These are phyloP conservation scores for Vanessa cardui DNA, from an alignment of 2,888 invertebrate species.

Conservation along the genomic window DNA sequence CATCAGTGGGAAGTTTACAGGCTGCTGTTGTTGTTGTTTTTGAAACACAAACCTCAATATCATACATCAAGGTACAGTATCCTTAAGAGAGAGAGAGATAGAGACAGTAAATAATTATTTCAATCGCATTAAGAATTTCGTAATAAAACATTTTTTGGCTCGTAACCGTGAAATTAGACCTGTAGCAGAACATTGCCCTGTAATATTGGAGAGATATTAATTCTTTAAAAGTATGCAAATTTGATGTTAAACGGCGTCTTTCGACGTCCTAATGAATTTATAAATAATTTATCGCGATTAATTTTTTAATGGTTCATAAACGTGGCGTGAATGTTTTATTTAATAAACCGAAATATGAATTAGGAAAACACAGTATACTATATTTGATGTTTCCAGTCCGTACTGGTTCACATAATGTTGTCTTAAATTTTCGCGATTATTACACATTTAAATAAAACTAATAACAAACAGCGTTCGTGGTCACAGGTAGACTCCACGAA, in stretches of 20 bases:
- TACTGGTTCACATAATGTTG: no score
- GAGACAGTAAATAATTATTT: not conserved
- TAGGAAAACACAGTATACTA: not conserved
- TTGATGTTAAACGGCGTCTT: constrained; percentile 26
- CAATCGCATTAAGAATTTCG: constrained; percentile 8
- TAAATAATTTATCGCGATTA: constrained; percentile 7
- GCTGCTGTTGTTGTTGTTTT: no score
- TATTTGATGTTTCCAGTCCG: no score
- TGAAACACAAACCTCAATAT: no score
- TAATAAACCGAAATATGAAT: not conserved
- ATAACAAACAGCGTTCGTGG: no score
- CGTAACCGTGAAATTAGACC: constrained; percentile 22
- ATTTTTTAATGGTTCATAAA: constrained; percentile 3
- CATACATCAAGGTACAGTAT: no score
- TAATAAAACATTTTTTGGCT: constrained; percentile 18
- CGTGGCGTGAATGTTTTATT: not conserved
- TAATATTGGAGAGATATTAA: constrained; percentile 31
- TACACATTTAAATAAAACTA: no score
- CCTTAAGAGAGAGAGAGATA: no score
- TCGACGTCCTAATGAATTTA: constrained; percentile 15
- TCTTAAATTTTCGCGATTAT: no score
- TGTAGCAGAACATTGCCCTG: constrained; percentile 15
- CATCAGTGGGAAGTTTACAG: no score
- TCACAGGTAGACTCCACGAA: no score
- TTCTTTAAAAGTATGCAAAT: constrained; percentile 36